These are phyloP conservation scores for Drosophila tropicalis DNA, from an alignment of 1,140 invertebrate species.

Conservation along the genomic window DNA sequence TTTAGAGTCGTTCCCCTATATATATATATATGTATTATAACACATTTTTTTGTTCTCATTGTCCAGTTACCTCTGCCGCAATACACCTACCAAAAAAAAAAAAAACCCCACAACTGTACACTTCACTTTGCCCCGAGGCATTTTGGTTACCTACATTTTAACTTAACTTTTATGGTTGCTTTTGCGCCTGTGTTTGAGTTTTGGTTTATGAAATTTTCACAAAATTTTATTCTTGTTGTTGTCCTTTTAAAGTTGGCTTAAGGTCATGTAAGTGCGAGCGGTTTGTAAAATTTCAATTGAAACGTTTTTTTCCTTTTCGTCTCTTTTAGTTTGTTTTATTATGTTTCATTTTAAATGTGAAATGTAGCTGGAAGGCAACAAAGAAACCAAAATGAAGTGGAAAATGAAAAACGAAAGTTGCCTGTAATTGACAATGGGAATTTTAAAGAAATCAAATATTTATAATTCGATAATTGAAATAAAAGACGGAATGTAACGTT, in stretches of 20 bases:
- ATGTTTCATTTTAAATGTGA: slow-evolving; percentile 67
- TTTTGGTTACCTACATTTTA: slow-evolving; percentile 64
- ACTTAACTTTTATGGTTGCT: slow-evolving; percentile 51
- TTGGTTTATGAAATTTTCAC: slow-evolving; percentile 68
- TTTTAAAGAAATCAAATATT: slow-evolving; percentile 58
- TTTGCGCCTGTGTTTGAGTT: slow-evolving; percentile 51
- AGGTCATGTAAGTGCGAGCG: slow-evolving; percentile 63
- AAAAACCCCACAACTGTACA: not conserved
- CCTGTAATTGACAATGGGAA: slow-evolving; percentile 60
- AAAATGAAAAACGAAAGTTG: slow-evolving; percentile 38
- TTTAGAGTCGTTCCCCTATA: not conserved
- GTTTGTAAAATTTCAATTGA: slow-evolving; percentile 66
- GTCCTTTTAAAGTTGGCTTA: slow-evolving; percentile 60
- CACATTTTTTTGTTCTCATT: slow-evolving; percentile 17
- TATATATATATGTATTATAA: not conserved
- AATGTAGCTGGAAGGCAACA: slow-evolving; percentile 45
- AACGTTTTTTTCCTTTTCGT: slow-evolving; percentile 25
- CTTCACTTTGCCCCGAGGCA: slow-evolving; percentile 28
- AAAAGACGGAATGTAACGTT: not conserved
- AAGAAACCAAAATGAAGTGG: slow-evolving; percentile 12
- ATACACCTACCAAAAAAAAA: not conserved
- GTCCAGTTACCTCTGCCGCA: slow-evolving; percentile 23
- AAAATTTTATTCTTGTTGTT: slow-evolving; percentile 50
- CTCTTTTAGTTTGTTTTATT: slow-evolving; percentile 27
- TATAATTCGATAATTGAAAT: slow-evolving; percentile 61